phyloP scores from a whole-genome alignment of 2,888 invertebrate species.

The Eurytoma adleriae region DNA sequence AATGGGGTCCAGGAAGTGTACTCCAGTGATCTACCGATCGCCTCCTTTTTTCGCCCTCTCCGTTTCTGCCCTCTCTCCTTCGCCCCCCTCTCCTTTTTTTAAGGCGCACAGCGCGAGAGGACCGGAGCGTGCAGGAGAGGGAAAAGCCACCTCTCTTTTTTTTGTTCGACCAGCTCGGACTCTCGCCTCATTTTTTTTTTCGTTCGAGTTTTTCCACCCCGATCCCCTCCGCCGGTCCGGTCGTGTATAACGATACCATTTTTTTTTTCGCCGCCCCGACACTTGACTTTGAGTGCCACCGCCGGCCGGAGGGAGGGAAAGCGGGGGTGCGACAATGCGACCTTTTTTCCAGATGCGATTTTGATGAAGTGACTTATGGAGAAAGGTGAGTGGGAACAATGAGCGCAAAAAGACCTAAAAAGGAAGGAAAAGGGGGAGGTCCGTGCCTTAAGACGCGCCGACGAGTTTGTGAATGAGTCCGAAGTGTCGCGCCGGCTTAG shows the following conservation, averaged over 20 bases:
- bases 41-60: constrained; percentile 48
- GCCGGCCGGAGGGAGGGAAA: constrained; percentile 62
- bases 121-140: constrained; percentile 16
- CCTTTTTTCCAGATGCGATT: constrained; percentile 68
- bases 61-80: neutral
- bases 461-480: constrained; percentile 39
- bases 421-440: neutral
- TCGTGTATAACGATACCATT: constrained; percentile 24
- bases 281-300: constrained; percentile 69
- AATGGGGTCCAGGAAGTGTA: constrained; percentile 71
- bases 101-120: constrained; percentile 38
- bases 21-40: constrained; percentile 70
- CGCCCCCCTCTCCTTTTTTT: constrained; percentile 45
- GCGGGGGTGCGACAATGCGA: constrained; percentile 63
- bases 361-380: constrained; percentile 68
- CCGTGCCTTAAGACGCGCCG: constrained; percentile 29
- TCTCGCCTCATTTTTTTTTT: constrained; percentile 54
- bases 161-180: constrained; percentile 17
- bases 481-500: constrained; percentile 30
- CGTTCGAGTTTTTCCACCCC: constrained; percentile 16
- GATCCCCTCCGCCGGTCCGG: constrained; percentile 42
- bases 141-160: constrained; percentile 9
- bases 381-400: constrained; percentile 23
- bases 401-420: neutral
- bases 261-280: constrained; percentile 50